Base-by-base conservation (phyloP, 2,113 vertebrate species). In the Heteronetta atricapilla region DNA sequence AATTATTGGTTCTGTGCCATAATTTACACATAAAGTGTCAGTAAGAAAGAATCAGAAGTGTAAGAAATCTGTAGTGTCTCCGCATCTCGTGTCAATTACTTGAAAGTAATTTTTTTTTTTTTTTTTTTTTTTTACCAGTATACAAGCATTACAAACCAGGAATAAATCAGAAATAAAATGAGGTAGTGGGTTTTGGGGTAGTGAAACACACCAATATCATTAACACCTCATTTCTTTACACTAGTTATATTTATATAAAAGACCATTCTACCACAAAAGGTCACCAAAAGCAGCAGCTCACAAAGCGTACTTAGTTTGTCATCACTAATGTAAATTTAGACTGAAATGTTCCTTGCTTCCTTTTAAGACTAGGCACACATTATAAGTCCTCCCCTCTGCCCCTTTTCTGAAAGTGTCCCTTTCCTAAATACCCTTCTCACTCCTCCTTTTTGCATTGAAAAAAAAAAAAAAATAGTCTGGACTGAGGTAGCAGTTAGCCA, bases 221-320 rank as follows among this genome's bases (percentile, higher is more conserved):
- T 48, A 48, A 69, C 15, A 3, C 3, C 8, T 14, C 0, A 77
- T 89, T 94, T 81, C 12, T 78, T 50, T 62, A 33, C 4, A 5
- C 9, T 17, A 29, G 2, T 79, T 62, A 5, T 44, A 50, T 53
- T 10, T 80, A 11, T 36, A 63, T 13, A 2, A 40, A 20, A 40
- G 23, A 9, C 11, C 31, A 8, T 56, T 25, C 6, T 31, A 29
- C 28, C 28, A 53, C 0, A 0, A 8, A 33, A 60, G 22, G 4
- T 8, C 75, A 62, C 11, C 14, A 38, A 15, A 53, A 75, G 6
- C 8, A 6, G 8, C n/a, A 21, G 8, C n/a, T 59, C 26, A 52
- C 33, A 11, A 60, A 56, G n/a, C 0, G 0, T 11, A 2, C 26
- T 78, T 29, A 38, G 2, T 67, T 82, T 62, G 12, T 44, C 33